Base-by-base conservation (phyloP, 2,888 invertebrate genomes). In the Epicampocera succincta region DNA sequence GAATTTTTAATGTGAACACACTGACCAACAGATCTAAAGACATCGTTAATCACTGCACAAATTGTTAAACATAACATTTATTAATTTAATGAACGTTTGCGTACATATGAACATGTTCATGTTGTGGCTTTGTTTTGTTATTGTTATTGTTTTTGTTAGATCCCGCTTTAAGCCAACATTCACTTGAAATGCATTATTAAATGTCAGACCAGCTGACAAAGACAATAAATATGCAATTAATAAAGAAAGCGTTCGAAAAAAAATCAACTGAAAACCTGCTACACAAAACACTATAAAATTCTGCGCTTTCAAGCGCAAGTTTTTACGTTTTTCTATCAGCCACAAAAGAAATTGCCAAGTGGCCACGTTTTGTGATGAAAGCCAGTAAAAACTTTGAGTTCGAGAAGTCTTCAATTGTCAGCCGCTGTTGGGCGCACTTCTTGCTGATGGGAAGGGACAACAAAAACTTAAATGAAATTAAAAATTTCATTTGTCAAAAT, bases 11-110 rank as follows among this genome's bases (percentile, higher is more conserved):
- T 17, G 25, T 40, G 15, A 50, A 50, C 50, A 17, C 17, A 60
- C 25, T 71, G 71, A 60, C 71, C 71, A 40, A 71, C 38, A 71
- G 58, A 60, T 71, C 48, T 21, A 60, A 40, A 46, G 17, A 69
- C 58, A 38, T 54, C 46, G 33, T 56, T 3, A 8, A 33, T 33
- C 3, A 33, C 8, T 3, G 33, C 3, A 33, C 33, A 33, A 6
- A 9, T 33, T 9, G 33, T 8, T 8, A 33, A 3, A 25, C 25
- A 25, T 25, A 25, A 25, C 25, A 25, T 25, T 25, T 25, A 25
- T 25, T 25, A 25, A 19, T n/a, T 29, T 42, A 40, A 40, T 21
- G 19, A 19, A 13, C 12, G 25, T 54, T 13, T 29, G n/a, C 11
- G 6, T 29, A 33, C 13, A 60, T 25, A 25, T 46, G 2, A 15